A percentile compares a stretch with the other conserved stretches of the same genome.
Evolutionary conservation across 2,888 invertebrate genomes (phyloP).

Genomic region (Silvanus unidentatus): DNA sequence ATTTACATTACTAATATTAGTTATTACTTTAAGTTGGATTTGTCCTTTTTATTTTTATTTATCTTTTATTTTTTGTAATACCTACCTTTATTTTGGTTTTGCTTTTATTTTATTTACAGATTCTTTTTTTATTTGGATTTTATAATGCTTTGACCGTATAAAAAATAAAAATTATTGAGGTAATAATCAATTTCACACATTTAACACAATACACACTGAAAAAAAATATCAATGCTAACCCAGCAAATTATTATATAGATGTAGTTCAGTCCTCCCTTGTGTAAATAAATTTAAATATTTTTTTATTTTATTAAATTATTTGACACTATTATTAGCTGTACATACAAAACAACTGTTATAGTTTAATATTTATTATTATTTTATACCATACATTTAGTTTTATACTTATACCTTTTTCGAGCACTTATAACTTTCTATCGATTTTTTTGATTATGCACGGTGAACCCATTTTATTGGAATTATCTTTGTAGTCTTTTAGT

Average conservation of each 20-base stretch:
- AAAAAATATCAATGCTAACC: slow-evolving; percentile 9
- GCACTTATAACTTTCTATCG: slow-evolving; percentile 43
- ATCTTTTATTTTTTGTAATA: slow-evolving; percentile 25
- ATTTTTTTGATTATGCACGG: slow-evolving; percentile 29
- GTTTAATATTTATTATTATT: slow-evolving; percentile 18
- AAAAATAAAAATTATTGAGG: slow-evolving; percentile 7
- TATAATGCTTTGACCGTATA: not conserved
- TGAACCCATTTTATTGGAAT: slow-evolving; percentile 24
- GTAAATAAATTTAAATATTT: slow-evolving; percentile 22
- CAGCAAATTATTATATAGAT: slow-evolving; percentile 20
- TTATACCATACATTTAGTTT: no score
- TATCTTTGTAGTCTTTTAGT: slow-evolving; percentile 32
- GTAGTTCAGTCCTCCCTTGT: slow-evolving; percentile 32
- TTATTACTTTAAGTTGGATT: slow-evolving; percentile 8
- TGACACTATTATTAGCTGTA: slow-evolving; percentile 28
- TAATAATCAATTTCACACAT: slow-evolving; percentile 23
- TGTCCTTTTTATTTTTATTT: slow-evolving; percentile 19
- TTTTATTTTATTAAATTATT: slow-evolving; percentile 1
- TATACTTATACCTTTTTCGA: slow-evolving; percentile 21
- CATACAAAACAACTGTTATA: slow-evolving; percentile 26
- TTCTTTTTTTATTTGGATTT: slow-evolving; percentile 1
- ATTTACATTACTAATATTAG: slow-evolving; percentile 2
- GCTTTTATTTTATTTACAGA: slow-evolving; percentile 12
- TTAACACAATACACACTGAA: slow-evolving; percentile 16
- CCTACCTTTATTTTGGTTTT: slow-evolving; percentile 21